phyloP scores from a whole-genome alignment of 1,140 invertebrate genomes.

The Mya arenaria region DNA sequence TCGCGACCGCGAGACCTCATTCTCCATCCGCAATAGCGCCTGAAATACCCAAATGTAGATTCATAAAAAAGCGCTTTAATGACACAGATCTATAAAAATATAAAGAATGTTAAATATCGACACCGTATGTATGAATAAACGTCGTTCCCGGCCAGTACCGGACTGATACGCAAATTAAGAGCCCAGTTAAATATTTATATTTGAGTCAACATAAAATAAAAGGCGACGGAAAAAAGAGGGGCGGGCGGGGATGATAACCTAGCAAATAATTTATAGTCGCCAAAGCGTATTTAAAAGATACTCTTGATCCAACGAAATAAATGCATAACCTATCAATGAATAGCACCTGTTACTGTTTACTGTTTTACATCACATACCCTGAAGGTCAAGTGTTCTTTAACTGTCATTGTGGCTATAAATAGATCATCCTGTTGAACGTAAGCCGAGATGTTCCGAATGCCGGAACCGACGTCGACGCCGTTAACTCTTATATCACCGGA shows the following conservation, averaged over 20 bases:
- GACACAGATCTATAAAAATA: no score
- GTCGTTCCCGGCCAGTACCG: no score
- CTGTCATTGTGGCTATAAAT: conserved; percentile 83
- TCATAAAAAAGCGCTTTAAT: no score
- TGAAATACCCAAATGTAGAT: no score
- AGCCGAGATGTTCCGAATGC: conserved; percentile 88
- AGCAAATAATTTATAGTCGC: neutral
- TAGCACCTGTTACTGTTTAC: no score
- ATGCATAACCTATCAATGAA: neutral
- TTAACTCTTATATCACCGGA: conserved; percentile 68
- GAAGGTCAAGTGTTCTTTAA: conserved; percentile 83
- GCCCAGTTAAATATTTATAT: no score
- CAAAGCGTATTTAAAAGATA: neutral
- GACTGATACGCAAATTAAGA: no score
- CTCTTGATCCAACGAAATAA: neutral
- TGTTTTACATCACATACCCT: conserved; percentile 78
- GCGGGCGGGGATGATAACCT: neutral
- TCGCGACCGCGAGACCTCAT: conserved; percentile 87
- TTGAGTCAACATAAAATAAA: no score
- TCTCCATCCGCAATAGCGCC: conserved; percentile 96
- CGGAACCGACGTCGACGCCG: conserved; percentile 77
- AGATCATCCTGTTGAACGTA: conserved; percentile 94
- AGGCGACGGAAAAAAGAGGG: no score
- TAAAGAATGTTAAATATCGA: no score
- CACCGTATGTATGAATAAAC: no score